Conservation (phyloP, 2,888 invertebrate genomes). For the Orthosia gracilis region DNA sequence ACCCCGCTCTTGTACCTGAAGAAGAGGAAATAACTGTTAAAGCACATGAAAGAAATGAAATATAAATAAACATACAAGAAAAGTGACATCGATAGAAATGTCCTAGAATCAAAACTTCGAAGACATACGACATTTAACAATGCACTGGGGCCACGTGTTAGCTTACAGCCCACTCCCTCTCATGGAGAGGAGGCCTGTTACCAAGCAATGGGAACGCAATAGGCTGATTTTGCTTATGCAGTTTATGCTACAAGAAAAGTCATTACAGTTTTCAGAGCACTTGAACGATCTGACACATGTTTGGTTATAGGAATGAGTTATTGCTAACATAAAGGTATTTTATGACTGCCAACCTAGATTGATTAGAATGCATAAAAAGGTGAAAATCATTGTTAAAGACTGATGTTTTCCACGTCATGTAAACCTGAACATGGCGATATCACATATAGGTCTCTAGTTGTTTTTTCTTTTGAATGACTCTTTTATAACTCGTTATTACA, state of each 20-base stretch:
- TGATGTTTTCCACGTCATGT: neutral
- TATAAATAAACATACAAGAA: neutral
- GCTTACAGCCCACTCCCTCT: no score
- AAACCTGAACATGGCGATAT: conserved; percentile 3
- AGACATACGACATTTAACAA: no score
- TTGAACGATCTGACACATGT: conserved; percentile 26
- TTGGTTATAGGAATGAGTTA: conserved; percentile 30
- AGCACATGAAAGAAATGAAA: neutral
- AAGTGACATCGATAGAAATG: neutral
- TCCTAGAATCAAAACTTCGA: no score
- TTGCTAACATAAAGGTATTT: conserved; percentile 11
- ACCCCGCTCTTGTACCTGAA: conserved; percentile 93
- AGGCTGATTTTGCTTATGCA: no score
- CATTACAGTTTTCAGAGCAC: neutral
- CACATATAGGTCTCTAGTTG: neutral
- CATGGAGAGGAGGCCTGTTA: no score
- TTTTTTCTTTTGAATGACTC: conserved; percentile 2
- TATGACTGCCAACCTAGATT: conserved; percentile 13
- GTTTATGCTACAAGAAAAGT: no score
- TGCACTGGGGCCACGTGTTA: no score
- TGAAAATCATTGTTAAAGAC: conserved; percentile 11
- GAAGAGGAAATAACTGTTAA: conserved; percentile 42
- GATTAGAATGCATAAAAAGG: neutral
- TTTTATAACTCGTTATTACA: conserved; percentile 28
- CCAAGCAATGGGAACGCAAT: no score